These are phyloP conservation scores for Chloroceryle aenea DNA, from an alignment of 2,113 vertebrate genomes.

Conservation along the genomic window DNA sequence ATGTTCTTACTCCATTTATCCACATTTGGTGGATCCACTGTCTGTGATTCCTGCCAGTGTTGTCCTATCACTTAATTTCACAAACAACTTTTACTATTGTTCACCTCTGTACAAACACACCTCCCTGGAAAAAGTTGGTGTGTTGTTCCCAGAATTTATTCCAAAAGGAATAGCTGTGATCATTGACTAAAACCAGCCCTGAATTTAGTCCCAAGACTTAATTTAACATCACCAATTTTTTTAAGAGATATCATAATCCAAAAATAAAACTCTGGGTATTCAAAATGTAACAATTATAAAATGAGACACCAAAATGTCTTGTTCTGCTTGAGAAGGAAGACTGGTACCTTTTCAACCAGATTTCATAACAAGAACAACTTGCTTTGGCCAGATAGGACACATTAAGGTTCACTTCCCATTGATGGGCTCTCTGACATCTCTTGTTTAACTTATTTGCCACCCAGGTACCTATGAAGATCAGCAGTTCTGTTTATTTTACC, in stretches of 20 bases:
- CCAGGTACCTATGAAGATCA: neutral
- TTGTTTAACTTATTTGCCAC: neutral
- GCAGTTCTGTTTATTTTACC: neutral
- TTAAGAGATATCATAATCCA: neutral
- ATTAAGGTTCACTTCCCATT: accelerated
- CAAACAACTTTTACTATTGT: neutral
- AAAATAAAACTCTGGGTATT: neutral
- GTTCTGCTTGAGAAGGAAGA: neutral
- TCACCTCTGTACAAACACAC: neutral
- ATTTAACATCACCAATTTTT: neutral
- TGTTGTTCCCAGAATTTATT: neutral
- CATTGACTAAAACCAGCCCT: neutral
- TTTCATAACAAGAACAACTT: accelerated
- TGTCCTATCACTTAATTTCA: neutral
- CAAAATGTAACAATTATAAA: neutral
- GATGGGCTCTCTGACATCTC: neutral
- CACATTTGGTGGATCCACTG: neutral
- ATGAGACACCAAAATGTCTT: neutral
- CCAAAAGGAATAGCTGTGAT: neutral
- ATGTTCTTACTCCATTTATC: neutral
- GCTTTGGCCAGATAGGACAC: neutral
- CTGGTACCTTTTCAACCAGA: accelerated
- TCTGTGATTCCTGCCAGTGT: neutral
- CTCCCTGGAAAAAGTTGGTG: neutral
- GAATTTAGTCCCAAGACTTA: neutral